phyloP scores from a whole-genome alignment of 2,888 invertebrate species.

The Pseudococcus viburni region DNA sequence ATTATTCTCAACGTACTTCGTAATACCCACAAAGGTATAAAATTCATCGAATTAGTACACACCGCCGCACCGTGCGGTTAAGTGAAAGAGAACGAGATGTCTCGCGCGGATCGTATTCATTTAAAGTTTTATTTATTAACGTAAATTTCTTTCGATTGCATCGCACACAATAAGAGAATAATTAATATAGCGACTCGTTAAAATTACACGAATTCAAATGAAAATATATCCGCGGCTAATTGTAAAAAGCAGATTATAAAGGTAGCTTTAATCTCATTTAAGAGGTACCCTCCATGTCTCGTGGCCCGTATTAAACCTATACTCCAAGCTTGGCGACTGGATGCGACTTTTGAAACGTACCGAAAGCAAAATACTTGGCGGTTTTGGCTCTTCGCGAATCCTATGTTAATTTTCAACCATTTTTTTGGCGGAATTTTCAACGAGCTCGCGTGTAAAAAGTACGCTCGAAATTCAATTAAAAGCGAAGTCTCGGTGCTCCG shows the following conservation, averaged over 20 bases:
- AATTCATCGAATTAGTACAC: not conserved
- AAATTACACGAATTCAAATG: conserved; percentile 31
- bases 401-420: not conserved
- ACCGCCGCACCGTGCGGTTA: not conserved
- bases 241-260: conserved; percentile 47
- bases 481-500: too few relatives aligned
- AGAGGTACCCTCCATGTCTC: not conserved
- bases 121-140: conserved; percentile 46
- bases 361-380: not conserved
- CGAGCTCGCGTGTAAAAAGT: too few relatives aligned
- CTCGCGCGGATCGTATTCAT: not conserved
- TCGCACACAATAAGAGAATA: conserved; percentile 19
- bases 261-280: conserved; percentile 45
- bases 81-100: not conserved
- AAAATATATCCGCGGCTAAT: conserved; percentile 28
- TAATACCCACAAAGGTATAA: conserved; percentile 11
- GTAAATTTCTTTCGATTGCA: conserved; percentile 42
- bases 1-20: not conserved
- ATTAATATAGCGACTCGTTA: conserved; percentile 40
- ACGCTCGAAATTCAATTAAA: too few relatives aligned
- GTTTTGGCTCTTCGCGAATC: not conserved
- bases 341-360: not conserved
- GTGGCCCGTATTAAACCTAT: not conserved
- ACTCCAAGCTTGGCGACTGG: not conserved
- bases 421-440: not conserved